A percentile compares a stretch with the other conserved stretches of the same genome.
phyloP scores from a whole-genome alignment of 2,113 vertebrate genomes.

The Seriola dumerili region DNA sequence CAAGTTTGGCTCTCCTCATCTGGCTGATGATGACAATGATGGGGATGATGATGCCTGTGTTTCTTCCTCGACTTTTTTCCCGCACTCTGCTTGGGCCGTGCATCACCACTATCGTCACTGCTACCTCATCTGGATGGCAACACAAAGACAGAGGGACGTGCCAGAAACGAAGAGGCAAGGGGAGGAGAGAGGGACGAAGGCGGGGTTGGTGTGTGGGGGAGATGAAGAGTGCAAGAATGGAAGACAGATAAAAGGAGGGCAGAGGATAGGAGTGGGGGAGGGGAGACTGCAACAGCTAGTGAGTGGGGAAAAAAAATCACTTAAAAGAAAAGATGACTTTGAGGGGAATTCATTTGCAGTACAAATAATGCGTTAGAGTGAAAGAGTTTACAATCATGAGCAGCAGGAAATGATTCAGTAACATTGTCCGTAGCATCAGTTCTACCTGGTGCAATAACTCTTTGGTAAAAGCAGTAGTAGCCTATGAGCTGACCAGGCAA shows the following conservation, averaged over 20 bases:
- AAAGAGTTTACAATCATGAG: slow-evolving; percentile 3
- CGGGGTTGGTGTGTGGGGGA: slow-evolving; percentile 15
- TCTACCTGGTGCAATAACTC: neutral
- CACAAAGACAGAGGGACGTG: slow-evolving; percentile 28
- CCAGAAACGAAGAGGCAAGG: slow-evolving; percentile 17
- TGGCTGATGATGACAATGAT: slow-evolving; percentile 72
- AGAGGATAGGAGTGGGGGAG: slow-evolving; percentile 50
- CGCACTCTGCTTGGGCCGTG: slow-evolving; percentile 4
- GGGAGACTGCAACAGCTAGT: neutral
- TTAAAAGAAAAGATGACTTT: slow-evolving; percentile 3
- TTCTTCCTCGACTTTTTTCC: slow-evolving; percentile 46
- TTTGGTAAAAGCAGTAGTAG: neutral
- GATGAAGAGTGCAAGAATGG: slow-evolving; percentile 26
- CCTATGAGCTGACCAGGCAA: neutral
- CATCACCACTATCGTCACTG: slow-evolving; percentile 46
- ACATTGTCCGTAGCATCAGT: neutral
- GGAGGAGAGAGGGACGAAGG: slow-evolving; percentile 3
- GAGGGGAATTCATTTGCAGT: neutral
- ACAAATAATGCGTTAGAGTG: slow-evolving; percentile 5
- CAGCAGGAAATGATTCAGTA: neutral
- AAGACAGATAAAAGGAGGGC: slow-evolving; percentile 57
- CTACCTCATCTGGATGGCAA: slow-evolving; percentile 57
- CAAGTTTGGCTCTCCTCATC: slow-evolving; percentile 79
- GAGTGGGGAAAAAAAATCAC: slow-evolving; percentile 35
- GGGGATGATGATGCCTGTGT: slow-evolving; percentile 52